Conservation (phyloP, 2,797 vertebrate species). For the Nothura maculosa region DNA sequence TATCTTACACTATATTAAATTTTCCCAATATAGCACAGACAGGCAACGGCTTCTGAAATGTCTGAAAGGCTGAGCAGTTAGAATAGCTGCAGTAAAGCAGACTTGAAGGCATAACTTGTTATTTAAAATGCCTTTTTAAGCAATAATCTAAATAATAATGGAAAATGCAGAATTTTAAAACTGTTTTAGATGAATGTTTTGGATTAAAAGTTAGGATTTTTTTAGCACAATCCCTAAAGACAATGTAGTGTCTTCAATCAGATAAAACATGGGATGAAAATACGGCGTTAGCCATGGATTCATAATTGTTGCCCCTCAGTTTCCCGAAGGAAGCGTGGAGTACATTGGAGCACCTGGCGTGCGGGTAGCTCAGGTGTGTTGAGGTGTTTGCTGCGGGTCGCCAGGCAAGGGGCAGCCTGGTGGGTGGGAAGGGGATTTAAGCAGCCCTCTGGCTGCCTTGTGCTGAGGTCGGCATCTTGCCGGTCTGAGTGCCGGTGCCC, state of each 20-base stretch:
- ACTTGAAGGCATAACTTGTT: not conserved
- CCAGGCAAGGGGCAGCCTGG: accelerated
- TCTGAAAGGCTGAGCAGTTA: constrained; percentile 14
- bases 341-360: no score
- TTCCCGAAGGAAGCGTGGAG: not conserved
- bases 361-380: not conserved
- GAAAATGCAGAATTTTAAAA: not conserved
- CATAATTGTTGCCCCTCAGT: not conserved
- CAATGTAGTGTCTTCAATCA: not conserved
- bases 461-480: not conserved
- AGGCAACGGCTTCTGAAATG: constrained; percentile 41
- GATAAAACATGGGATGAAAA: not conserved
- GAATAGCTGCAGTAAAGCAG: not conserved
- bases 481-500: not conserved
- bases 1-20: constrained; percentile 72
- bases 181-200: not conserved
- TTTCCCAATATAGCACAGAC: constrained; percentile 42
- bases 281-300: no score
- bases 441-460: not conserved
- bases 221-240: not conserved
- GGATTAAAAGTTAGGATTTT: not conserved
- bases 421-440: not conserved
- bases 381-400: accelerated
- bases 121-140: not conserved
- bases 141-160: not conserved